These are phyloP conservation scores for Vultur gryphus DNA, from an alignment of 2,797 vertebrate genomes.

Conservation along the genomic window DNA sequence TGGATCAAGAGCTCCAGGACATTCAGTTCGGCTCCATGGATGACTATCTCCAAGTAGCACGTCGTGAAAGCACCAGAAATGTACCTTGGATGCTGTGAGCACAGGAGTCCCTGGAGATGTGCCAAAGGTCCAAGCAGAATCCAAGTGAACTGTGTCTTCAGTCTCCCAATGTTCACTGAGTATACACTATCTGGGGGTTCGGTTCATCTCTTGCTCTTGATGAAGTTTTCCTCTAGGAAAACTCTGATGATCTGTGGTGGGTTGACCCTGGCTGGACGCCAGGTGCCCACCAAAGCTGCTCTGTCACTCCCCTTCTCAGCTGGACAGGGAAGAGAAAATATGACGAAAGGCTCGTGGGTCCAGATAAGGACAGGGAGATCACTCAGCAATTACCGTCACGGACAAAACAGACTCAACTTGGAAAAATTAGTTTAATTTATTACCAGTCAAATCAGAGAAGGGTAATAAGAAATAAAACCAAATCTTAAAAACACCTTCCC, in stretches of 20 bases:
- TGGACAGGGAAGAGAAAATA: neutral
- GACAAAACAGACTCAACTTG: neutral
- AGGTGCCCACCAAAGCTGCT: neutral
- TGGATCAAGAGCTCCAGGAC: neutral
- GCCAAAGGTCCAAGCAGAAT: neutral
- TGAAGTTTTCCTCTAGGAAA: neutral
- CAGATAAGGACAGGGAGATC: neutral
- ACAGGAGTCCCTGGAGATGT: neutral
- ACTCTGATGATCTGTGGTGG: neutral
- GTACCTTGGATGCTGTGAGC: neutral
- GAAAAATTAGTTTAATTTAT: neutral
- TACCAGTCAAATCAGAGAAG: neutral
- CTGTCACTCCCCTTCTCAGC: neutral
- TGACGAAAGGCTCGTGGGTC: neutral
- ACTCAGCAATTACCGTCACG: neutral
- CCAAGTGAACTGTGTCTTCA: neutral
- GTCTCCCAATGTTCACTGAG: neutral
- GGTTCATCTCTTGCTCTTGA: neutral
- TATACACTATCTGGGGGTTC: neutral
- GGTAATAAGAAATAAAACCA: neutral
- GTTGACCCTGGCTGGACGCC: neutral
- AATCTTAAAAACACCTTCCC: neutral
- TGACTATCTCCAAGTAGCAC: neutral
- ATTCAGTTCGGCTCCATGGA: neutral
- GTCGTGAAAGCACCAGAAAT: neutral